phyloP scores from a whole-genome alignment of 2,888 invertebrate genomes.

The Baronia brevicornis region DNA sequence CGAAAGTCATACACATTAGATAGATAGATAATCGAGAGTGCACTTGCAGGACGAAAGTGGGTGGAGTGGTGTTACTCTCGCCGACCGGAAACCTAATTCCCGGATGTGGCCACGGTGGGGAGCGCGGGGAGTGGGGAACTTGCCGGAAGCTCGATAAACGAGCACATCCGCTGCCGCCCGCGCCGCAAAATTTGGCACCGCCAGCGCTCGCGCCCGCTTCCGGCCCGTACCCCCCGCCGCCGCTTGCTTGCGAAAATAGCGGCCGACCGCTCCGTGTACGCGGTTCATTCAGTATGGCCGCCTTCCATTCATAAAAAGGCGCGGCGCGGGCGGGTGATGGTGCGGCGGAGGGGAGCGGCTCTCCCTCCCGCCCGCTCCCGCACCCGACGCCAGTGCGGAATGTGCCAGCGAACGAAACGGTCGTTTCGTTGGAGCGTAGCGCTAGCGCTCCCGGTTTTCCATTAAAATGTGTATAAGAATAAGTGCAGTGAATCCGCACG shows the following conservation, averaged over 20 bases:
- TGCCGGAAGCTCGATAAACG: constrained; percentile 74
- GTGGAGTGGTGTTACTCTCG: constrained; percentile 66
- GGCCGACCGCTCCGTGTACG: constrained; percentile 76
- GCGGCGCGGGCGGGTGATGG: constrained; percentile 62
- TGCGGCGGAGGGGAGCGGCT: constrained; percentile 69
- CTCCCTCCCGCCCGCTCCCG: constrained; percentile 69
- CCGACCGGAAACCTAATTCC: constrained; percentile 74
- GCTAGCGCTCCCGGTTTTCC: constrained; percentile 75
- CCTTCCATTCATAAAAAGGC: constrained; percentile 84
- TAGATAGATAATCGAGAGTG: constrained; percentile 23
- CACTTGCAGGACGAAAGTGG: constrained; percentile 63
- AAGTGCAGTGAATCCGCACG: constrained; percentile 75
- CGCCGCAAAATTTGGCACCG: constrained; percentile 75
- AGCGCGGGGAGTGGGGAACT: constrained; percentile 29
- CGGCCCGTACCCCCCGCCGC: constrained; percentile 66
- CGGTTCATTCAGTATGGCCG: constrained; percentile 83
- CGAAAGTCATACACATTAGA: neutral
- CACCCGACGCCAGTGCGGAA: constrained; percentile 74
- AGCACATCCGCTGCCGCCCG: constrained; percentile 74
- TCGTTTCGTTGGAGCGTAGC: constrained; percentile 77
- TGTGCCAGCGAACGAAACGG: constrained; percentile 75
- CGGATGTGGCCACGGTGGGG: constrained; percentile 73
- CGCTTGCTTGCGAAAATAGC: constrained; percentile 72
- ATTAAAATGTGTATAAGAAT: constrained; percentile 77
- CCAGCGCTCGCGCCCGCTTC: constrained; percentile 70